phyloP scores from a whole-genome alignment of 2,888 invertebrate species.

The Calliscelio sp. region DNA sequence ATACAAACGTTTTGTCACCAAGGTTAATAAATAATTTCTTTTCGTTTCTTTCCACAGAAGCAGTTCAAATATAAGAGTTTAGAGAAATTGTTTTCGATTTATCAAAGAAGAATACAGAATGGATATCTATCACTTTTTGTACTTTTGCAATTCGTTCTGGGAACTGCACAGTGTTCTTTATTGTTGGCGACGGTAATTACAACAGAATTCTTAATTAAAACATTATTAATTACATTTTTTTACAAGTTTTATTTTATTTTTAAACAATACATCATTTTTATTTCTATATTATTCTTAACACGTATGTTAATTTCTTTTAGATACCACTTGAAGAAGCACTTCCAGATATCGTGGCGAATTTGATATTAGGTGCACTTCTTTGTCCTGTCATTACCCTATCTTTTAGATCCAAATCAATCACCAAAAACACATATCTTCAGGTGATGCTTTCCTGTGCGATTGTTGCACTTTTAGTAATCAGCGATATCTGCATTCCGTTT shows the following conservation, averaged over 20 bases:
- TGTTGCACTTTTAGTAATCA: conserved; percentile 85
- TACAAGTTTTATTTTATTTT: too few relatives aligned
- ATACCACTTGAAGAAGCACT: conserved; percentile 78
- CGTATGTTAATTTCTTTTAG: too few relatives aligned
- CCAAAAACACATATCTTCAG: conserved; percentile 83
- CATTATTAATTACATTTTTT: too few relatives aligned
- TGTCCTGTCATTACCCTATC: conserved; percentile 86
- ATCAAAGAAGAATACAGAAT: conserved; percentile 92
- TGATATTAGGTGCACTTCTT: conserved; percentile 84
- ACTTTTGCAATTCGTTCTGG: conserved; percentile 89
- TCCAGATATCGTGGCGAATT: conserved; percentile 84
- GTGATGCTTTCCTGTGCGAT: conserved; percentile 85
- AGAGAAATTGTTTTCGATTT: conserved; percentile 91
- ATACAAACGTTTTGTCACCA: too few relatives aligned
- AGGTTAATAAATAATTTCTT: too few relatives aligned
- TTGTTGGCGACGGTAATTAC: conserved; percentile 87
- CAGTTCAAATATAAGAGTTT: conserved; percentile 92
- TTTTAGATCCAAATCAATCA: conserved; percentile 86
- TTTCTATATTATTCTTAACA: too few relatives aligned
- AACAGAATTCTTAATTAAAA: too few relatives aligned
- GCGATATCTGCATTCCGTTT: conserved; percentile 89
- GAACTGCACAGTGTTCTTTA: conserved; percentile 88
- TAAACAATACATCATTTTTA: too few relatives aligned
- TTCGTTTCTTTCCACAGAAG: conserved; percentile 87
- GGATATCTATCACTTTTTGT: conserved; percentile 92